A percentile compares a stretch with the other conserved stretches of the same genome.
Conservation (phyloP, 2,797 vertebrate genomes). For the Sebastes oblongus region DNA sequence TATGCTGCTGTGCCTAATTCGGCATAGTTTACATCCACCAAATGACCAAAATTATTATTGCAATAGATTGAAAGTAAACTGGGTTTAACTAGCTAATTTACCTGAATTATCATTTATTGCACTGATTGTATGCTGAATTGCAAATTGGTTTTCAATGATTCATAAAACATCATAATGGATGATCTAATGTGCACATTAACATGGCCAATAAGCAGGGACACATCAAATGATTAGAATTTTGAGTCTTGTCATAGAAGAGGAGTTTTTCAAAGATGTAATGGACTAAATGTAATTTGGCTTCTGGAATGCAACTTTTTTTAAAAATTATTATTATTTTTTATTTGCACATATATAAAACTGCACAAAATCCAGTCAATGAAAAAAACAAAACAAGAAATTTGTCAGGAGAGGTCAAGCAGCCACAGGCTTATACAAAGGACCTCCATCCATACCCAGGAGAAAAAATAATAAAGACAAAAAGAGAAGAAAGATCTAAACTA, state of each 20-base stretch:
- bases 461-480: too few species aligned
- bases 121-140: not conserved
- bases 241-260: not conserved
- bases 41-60: not conserved
- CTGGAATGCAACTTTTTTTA: not conserved
- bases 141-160: not conserved
- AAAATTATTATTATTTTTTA: too few species aligned
- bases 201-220: not conserved
- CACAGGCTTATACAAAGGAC: too few species aligned
- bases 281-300: not conserved
- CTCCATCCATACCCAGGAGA: too few species aligned
- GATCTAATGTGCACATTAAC: not conserved
- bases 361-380: too few species aligned
- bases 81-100: too few species aligned
- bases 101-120: not conserved
- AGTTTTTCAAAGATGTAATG: not conserved
- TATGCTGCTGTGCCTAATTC: not conserved
- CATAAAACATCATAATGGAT: accelerated
- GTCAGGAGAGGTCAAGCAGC: too few species aligned
- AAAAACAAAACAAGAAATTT: too few species aligned
- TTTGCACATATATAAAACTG: too few species aligned
- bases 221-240: not conserved
- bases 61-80: not conserved
- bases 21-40: not conserved
- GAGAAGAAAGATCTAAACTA: too few species aligned